Base-by-base conservation (phyloP, 1,140 invertebrate species). In the Frieseomelitta varia region DNA sequence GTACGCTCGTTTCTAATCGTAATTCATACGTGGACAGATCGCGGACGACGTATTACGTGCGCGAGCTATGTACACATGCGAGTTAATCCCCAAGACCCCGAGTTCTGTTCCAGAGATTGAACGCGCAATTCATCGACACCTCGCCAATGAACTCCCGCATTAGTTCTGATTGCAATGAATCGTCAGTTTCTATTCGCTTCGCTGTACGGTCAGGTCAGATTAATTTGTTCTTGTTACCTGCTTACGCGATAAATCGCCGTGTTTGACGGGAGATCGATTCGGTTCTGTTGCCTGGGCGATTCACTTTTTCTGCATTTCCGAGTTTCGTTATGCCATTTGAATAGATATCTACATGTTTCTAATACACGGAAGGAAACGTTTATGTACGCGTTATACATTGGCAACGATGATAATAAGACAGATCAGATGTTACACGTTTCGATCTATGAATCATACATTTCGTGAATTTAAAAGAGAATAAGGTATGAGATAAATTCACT, bases 21-120 rank as follows among this genome's bases (percentile, higher is more conserved):
- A 85, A 88, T 87, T 88, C 86, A 88, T 87, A 87, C 68, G 81
- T 79, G 71, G 71, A 84, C 80, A 79, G 63, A 71, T 78, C 61
- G 51, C 11, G 19, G 19, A 34, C 11, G n/a, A 14, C 34, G 53
- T 39, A 30, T 75, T 55, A 79, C 77, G 77, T 68, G 63, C 34
- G 15, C 21, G 17, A 1, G 21, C 14, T 27, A 19, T 53, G 21
- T 30, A 34, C 39, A n/a, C n/a, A n/a, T n/a, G 19, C 27, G 12
- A 8, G 39, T 47, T 68, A 71, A n/a, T 47, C 30, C 55, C 30
- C 30, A 58, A 51, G 63, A 53, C 15, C 39, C 27, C 39, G n/a
- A 53, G 56, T 85, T 85, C 27, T 65, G 39, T 71, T 58, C 19
- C 24, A 58, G 68, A 65, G 82, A 86, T 68, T 69, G 27, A 69